Evolutionary conservation across 2,888 invertebrate species (phyloP), one percentile per base, ranked within the genome.

Genomic region (Morpho helenor): DNA sequence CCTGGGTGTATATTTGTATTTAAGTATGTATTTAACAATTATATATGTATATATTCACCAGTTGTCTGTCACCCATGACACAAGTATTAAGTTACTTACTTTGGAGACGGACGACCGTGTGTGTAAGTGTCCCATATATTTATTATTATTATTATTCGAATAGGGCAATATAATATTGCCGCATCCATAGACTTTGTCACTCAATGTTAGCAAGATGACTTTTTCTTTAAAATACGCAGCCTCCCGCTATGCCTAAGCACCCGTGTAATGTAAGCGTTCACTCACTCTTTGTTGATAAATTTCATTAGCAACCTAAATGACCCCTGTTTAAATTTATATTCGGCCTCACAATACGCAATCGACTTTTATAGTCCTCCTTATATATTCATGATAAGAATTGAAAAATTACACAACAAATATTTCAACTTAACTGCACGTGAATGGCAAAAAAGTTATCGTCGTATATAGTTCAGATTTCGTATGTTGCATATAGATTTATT

Each of bases 221-320:
- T 73, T 74, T 77, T 74, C 72, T 72, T 70, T 64, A 69, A 72
- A 57, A 53, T 52, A 47, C 60, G 68, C 69, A 69, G 62, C 69
- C 67, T 64, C 66, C 72, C 47, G 75, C 76, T 74, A 72, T 76
- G 77, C 75, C 69, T 81, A 82, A 82, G 81, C 74, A 70, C 72
- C 79, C 82, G 75, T 81, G 78, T 77, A 79, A 82, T 76, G 74
- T 72, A 60, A 61, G 63, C 56, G 54, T 62, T 64, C 67, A 62
- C 61, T 64, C 62, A 66, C 62, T 64, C 68, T 53, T 57, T 69
- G 69, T 66, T 61, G 70, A 71, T 66, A 74, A 74, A 77, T 75
- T 71, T 75, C 73, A 80, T 80, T 75, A 79, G 66, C 72, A 67
- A 66, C 52, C 52, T 61, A 56, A 67, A 69, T 61, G 63, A 62